Evolutionary conservation across 2,113 vertebrate species (phyloP).

Genomic region (Paramisgurnus dabryanus): DNA sequence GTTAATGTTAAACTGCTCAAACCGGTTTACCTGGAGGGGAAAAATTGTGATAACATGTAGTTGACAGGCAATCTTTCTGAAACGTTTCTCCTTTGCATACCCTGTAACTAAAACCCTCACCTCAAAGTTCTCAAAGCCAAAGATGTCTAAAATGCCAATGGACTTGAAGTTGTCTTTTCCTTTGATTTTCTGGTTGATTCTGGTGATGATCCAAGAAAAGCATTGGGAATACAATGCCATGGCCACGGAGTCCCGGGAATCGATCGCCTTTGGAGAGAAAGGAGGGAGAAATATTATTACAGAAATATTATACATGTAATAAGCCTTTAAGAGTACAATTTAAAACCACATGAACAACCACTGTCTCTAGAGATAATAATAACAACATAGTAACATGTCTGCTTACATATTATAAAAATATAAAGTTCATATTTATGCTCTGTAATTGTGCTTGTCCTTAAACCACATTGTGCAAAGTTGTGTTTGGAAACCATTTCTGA

Average conservation of each 20-base stretch:
- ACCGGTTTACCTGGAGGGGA: constrained; percentile 84
- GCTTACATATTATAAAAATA: not conserved
- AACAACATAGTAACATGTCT: not conserved
- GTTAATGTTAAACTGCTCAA: constrained; percentile 95
- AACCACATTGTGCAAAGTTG: not conserved
- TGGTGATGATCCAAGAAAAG: constrained; percentile 83
- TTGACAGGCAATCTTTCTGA: not conserved
- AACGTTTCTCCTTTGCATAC: not conserved
- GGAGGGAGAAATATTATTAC: not conserved
- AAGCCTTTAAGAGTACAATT: not conserved
- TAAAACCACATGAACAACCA: constrained; percentile 13
- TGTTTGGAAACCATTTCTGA: not conserved
- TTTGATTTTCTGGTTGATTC: constrained; percentile 88
- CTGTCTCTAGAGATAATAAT: constrained; percentile 13
- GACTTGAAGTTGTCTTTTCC: constrained; percentile 93
- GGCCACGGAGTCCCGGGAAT: constrained; percentile 88
- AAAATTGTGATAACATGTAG: not conserved
- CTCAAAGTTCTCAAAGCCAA: constrained; percentile 94
- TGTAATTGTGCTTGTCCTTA: not conserved
- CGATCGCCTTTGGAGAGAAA: constrained; percentile 76
- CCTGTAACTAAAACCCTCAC: constrained; percentile 61
- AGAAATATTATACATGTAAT: constrained; percentile 2
- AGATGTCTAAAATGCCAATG: constrained; percentile 92
- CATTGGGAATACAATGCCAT: constrained; percentile 90
- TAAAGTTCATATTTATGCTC: not conserved